phyloP scores from a whole-genome alignment of 2,888 invertebrate species.

The Ommatoiulus sabulosus region DNA sequence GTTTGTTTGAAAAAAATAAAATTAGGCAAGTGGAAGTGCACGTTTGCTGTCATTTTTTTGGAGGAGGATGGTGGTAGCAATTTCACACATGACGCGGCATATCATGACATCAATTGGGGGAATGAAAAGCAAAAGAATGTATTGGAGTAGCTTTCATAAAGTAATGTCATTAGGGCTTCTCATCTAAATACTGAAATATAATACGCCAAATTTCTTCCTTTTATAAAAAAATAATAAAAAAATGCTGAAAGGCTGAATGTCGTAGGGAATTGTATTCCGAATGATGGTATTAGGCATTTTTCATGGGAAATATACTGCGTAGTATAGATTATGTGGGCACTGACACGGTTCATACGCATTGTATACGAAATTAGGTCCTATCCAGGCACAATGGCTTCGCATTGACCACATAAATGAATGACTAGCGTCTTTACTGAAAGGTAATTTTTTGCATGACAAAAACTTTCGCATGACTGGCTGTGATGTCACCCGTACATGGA shows the following conservation, averaged over 20 bases:
- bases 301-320: background rate
- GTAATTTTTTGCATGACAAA: conserved; percentile 7
- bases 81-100: conserved; percentile 11
- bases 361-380: background rate
- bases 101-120: background rate
- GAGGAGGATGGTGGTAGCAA: background rate
- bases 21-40: background rate
- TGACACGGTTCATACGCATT: background rate
- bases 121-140: background rate
- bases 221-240: background rate
- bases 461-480: background rate
- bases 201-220: background rate
- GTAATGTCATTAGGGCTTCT: background rate
- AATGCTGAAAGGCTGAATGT: background rate
- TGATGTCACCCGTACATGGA: background rate
- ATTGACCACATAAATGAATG: conserved; percentile 27
- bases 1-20: background rate
- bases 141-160: background rate
- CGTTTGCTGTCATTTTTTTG: background rate
- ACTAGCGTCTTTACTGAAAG: background rate
- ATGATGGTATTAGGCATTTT: background rate
- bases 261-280: background rate
- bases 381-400: background rate
- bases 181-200: background rate
- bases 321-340: background rate